Conservation (phyloP, 2,888 invertebrate genomes). For the Synergus japonicus region DNA sequence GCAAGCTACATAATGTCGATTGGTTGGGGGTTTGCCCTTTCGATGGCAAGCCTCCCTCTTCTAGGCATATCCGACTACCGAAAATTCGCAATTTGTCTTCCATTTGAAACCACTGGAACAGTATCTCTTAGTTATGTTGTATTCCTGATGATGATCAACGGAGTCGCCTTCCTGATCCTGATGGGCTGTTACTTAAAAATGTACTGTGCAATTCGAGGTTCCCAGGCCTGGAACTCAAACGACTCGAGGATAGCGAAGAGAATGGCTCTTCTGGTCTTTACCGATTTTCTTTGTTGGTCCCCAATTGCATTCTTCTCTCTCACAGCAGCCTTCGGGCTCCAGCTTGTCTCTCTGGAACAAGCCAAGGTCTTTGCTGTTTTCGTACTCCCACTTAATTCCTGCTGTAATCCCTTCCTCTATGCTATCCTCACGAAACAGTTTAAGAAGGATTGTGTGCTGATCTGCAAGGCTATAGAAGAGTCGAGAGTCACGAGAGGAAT, state of each 20-base stretch:
- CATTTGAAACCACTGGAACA: conserved; percentile 91
- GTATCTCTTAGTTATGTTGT: conserved; percentile 93
- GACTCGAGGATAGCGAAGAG: conserved; percentile 97
- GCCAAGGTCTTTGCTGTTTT: conserved; percentile 98
- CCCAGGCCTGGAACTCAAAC: conserved; percentile 98
- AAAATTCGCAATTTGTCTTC: conserved; percentile 97
- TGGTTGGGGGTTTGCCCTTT: conserved; percentile 94
- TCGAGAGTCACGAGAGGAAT: conserved; percentile 93
- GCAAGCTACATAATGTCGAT: conserved; percentile 94
- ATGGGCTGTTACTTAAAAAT: conserved; percentile 98
- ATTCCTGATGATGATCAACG: conserved; percentile 93
- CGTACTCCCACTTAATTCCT: conserved; percentile 96
- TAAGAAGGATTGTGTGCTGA: conserved; percentile 96
- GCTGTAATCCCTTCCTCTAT: conserved; percentile 98
- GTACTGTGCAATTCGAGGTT: conserved; percentile 98
- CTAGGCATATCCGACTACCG: conserved; percentile 96
- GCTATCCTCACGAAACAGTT: conserved; percentile 98
- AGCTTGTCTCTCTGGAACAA: conserved; percentile 94
- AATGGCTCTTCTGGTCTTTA: conserved; percentile 97
- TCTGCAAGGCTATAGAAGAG: conserved; percentile 97
- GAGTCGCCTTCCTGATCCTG: conserved; percentile 94
- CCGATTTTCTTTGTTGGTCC: conserved; percentile 98
- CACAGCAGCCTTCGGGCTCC: conserved; percentile 94
- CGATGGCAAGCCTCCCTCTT: conserved; percentile 93
- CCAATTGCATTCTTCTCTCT: conserved; percentile 97